Conservation (phyloP, 2,113 vertebrate genomes). For the Pseudorectes ferrugineus region DNA sequence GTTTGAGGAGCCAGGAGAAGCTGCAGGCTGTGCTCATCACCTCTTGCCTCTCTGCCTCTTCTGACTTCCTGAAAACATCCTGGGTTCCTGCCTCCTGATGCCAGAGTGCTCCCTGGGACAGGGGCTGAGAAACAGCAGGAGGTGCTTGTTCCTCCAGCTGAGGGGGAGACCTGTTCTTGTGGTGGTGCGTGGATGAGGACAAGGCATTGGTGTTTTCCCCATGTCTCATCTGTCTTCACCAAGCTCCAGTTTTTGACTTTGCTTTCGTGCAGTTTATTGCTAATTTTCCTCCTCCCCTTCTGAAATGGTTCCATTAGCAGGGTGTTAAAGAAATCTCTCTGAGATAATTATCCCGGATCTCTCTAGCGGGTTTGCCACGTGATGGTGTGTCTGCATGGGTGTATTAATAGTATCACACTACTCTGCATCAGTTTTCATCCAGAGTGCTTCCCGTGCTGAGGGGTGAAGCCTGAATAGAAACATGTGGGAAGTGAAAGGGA, state of each 20-base stretch:
- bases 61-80: neutral
- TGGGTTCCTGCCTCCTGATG: neutral
- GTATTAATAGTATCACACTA: neutral
- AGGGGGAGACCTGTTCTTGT: neutral
- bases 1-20: neutral
- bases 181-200: neutral
- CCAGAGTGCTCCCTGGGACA: neutral
- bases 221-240: neutral
- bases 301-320: neutral
- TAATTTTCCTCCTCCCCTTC: neutral
- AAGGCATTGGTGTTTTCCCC: neutral
- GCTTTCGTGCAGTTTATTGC: neutral
- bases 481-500: rapidly evolving
- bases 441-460: neutral
- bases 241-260: neutral
- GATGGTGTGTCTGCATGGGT: neutral
- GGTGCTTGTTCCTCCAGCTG: neutral
- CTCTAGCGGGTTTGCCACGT: neutral
- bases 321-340: neutral
- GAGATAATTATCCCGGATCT: neutral
- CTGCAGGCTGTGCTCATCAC: neutral
- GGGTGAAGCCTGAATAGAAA: neutral
- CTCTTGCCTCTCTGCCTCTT: neutral
- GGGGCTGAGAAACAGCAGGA: neutral
- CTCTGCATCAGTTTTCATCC: neutral